Base-by-base conservation (phyloP, 1,140 invertebrate genomes). In the Dendroctonus valens region DNA sequence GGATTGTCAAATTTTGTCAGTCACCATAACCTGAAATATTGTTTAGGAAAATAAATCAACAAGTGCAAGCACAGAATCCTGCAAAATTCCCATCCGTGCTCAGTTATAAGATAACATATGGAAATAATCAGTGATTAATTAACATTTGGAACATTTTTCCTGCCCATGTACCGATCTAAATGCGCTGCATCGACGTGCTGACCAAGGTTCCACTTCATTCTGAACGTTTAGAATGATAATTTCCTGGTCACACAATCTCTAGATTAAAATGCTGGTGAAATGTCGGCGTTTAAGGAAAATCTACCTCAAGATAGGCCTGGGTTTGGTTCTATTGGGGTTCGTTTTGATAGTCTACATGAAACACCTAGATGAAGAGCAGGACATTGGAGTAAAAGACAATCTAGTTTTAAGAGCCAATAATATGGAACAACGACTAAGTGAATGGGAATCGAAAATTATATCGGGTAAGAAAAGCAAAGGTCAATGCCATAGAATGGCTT, bases 361-460 rank as follows among this genome's bases (percentile, higher is more conserved):
- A 68, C 59, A 62, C 12, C 54, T 62, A 55, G 15, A 12, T 11
- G 42, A 11, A 8, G 65, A 42, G 9, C n/a, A 2, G 14, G 41
- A 11, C 11, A 9, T 37, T 14, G 5, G 7, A 14, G 40, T 5
- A 41, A n/a, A 49, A 42, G 51, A 63, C 8, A 61, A 70, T 46
- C 52, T 67, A 38, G 59, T 65, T 26, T 37, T 53, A 7, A 68
- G 53, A 37, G 53, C 60, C 12, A 50, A 44, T 40, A 12, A 59
- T 40, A 68, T 62, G 46, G 72, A 72, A 44, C 55, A 54, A 42
- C 57, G 53, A 58, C 12, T 75, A 65, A 61, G 70, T 37, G 67
- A 78, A 2, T 81, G 79, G 62, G 79, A 81, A 66, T 59, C 63
- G 26, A 75, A 71, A 61, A 78, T 81, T 12, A 74, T 73, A 41